Conservation (phyloP, 2,888 invertebrate species). For the Metalampra italica region DNA sequence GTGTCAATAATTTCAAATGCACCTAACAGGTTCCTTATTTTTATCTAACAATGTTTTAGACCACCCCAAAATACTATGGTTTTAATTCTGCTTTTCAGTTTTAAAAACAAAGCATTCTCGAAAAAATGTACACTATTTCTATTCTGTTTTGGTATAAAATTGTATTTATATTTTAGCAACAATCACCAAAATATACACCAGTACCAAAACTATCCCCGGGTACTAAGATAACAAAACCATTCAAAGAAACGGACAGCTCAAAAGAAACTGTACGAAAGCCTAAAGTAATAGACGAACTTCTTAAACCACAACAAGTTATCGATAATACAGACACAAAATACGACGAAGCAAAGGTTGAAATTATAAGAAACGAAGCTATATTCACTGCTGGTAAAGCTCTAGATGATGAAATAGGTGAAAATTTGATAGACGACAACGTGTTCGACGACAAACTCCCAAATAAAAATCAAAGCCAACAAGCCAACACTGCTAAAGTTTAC, state of each 20-base stretch:
- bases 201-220: conserved; percentile 10
- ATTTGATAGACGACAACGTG: conserved; percentile 2
- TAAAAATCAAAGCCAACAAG: no score
- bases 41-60: no score
- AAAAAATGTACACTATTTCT: no score
- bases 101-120: no score
- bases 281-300: conserved; percentile 42
- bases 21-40: no score
- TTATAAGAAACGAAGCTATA: not conserved
- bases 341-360: not conserved
- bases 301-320: conserved; percentile 23
- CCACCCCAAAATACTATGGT: no score
- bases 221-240: conserved; percentile 10
- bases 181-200: conserved; percentile 19
- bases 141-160: no score
- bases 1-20: no score
- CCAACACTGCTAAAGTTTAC: no score
- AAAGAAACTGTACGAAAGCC: conserved; percentile 26
- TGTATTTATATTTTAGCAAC: conserved; percentile 18
- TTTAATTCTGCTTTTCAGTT: no score
- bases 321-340: not conserved
- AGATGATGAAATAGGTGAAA: not conserved
- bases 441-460: not conserved
- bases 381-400: not conserved
- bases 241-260: conserved; percentile 9